Evolutionary conservation across 2,797 vertebrate genomes (phyloP).

Genomic region (Syngnathus rostellatus): DNA sequence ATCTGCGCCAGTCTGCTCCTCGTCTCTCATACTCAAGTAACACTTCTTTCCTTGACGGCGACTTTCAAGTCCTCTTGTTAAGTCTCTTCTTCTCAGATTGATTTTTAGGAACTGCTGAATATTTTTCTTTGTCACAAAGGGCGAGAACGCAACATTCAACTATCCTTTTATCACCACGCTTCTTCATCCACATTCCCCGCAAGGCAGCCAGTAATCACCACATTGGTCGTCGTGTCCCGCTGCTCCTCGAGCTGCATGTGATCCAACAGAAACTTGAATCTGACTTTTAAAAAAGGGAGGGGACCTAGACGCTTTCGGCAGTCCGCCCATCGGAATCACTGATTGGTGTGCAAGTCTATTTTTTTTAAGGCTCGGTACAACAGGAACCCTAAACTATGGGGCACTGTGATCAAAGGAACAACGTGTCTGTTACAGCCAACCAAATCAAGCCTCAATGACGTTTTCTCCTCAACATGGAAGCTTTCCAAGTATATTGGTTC

Average conservation of each 20-base stretch:
- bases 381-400: constrained; percentile 46
- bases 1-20: constrained; percentile 63
- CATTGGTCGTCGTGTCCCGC: constrained; percentile 7
- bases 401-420: constrained; percentile 54
- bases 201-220: background rate
- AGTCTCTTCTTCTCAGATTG: constrained; percentile 6
- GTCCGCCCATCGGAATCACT: constrained; percentile 52
- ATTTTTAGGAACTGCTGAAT: background rate
- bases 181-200: constrained; percentile 2
- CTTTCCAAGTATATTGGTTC: constrained; percentile 86
- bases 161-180: background rate
- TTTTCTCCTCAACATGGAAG: constrained; percentile 65
- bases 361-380: constrained; percentile 49
- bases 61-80: background rate
- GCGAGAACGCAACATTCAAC: background rate
- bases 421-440: constrained; percentile 57
- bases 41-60: constrained; percentile 19
- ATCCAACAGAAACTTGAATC: constrained; percentile 52
- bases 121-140: background rate
- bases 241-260: constrained; percentile 33
- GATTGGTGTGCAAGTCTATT: constrained; percentile 55
- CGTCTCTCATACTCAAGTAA: constrained; percentile 75
- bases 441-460: constrained; percentile 61
- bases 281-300: constrained; percentile 66
- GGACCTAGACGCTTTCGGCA: constrained; percentile 42